These are phyloP conservation scores for Leucophenga montana DNA, from an alignment of 2,888 invertebrate species.

Conservation along the genomic window DNA sequence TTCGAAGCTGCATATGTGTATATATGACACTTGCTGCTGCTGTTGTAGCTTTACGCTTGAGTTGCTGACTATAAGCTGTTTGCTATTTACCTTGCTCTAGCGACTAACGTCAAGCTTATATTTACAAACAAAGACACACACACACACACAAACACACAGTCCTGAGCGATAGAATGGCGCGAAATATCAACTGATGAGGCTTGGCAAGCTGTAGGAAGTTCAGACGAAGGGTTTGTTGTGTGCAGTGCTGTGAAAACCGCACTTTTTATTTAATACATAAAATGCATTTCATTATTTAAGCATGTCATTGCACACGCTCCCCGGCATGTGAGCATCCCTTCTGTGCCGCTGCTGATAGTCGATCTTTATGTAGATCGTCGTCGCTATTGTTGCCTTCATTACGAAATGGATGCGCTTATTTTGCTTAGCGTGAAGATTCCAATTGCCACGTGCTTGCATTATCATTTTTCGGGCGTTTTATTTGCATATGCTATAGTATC, in stretches of 20 bases:
- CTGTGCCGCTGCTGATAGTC: too few species aligned
- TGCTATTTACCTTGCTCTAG: not conserved
- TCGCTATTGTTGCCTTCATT: not conserved
- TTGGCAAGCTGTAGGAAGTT: not conserved
- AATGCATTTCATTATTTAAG: slow-evolving; percentile 57
- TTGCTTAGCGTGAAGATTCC: not conserved
- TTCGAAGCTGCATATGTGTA: not conserved
- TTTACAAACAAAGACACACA: too few species aligned
- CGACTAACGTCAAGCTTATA: slow-evolving; percentile 26
- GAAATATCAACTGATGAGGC: not conserved
- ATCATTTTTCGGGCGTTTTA: not conserved
- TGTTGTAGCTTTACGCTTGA: slow-evolving; percentile 18
- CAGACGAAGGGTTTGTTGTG: not conserved
- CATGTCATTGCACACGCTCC: slow-evolving; percentile 18
- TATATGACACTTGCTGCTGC: not conserved
- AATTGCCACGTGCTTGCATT: slow-evolving; percentile 12
- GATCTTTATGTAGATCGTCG: not conserved
- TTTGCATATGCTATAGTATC: too few species aligned
- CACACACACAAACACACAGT: not conserved
- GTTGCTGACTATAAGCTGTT: slow-evolving; percentile 9
- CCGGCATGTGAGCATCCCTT: not conserved
- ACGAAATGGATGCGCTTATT: too few species aligned
- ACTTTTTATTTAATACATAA: slow-evolving; percentile 35
- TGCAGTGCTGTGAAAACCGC: not conserved
- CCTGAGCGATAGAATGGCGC: too few species aligned